phyloP scores from a whole-genome alignment of 2,888 invertebrate genomes.

The Hydroisotoma schaefferi region DNA sequence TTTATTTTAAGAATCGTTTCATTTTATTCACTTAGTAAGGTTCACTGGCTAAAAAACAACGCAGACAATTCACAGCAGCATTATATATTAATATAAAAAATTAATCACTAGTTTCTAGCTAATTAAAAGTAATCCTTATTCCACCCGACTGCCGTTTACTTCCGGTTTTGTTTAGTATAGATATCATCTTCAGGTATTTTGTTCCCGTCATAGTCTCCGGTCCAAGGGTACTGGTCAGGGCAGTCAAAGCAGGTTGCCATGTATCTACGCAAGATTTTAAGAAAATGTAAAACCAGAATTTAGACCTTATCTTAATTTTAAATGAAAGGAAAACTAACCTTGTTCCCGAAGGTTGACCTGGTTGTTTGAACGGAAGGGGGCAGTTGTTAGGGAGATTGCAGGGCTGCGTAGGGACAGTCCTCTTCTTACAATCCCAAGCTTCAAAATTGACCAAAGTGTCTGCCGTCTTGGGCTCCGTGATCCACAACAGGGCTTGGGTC shows the following conservation, averaged over 20 bases:
- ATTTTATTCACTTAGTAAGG: too few species aligned
- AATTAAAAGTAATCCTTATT: too few species aligned
- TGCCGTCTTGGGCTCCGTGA: conserved; percentile 75
- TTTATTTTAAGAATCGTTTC: too few species aligned
- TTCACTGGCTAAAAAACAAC: too few species aligned
- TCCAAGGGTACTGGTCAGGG: conserved; percentile 80
- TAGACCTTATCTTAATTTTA: neutral
- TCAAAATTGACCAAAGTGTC: conserved; percentile 69
- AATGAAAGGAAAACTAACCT: conserved; percentile 25
- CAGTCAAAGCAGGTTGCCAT: conserved; percentile 84
- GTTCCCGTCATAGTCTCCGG: conserved; percentile 47
- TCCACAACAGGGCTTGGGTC: conserved; percentile 85
- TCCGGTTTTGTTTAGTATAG: conserved; percentile 48
- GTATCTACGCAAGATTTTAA: conserved; percentile 58
- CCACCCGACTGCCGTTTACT: too few species aligned
- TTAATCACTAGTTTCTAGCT: too few species aligned
- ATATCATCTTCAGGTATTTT: conserved; percentile 43
- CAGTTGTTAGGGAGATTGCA: conserved; percentile 81
- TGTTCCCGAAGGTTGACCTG: conserved; percentile 55
- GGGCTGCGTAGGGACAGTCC: conserved; percentile 67
- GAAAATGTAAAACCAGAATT: neutral
- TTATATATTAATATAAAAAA: too few species aligned
- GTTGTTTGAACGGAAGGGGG: conserved; percentile 72
- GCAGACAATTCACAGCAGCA: too few species aligned
- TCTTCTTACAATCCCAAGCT: conserved; percentile 73